A percentile compares a stretch with the other conserved stretches of the same genome.
phyloP scores from a whole-genome alignment of 2,888 invertebrate species.

The Hymenopus coronatus region DNA sequence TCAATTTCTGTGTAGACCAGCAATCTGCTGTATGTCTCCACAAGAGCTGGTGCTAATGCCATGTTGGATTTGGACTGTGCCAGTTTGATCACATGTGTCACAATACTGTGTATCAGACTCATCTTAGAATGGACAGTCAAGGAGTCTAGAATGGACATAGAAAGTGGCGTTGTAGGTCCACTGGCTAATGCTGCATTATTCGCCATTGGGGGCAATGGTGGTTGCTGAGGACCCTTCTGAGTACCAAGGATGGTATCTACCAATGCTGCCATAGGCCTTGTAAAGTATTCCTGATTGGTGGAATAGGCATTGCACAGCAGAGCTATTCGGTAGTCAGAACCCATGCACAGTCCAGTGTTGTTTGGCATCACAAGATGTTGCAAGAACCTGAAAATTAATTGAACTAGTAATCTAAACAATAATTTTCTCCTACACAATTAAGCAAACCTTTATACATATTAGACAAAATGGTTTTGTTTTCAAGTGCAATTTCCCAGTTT shows the following conservation, averaged over 20 bases:
- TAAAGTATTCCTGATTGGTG: constrained; percentile 88
- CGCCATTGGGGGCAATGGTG: constrained; percentile 47
- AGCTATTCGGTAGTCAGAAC: constrained; percentile 86
- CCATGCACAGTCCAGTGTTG: constrained; percentile 65
- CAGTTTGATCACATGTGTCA: constrained; percentile 84
- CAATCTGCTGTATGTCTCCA: constrained; percentile 91
- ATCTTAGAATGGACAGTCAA: constrained; percentile 95
- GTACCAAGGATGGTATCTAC: constrained; percentile 78
- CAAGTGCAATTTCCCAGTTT: too few species aligned
- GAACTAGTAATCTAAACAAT: too few species aligned
- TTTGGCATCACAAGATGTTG: constrained; percentile 79
- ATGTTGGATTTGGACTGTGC: constrained; percentile 83
- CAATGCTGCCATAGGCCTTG: constrained; percentile 87
- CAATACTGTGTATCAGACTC: constrained; percentile 82
- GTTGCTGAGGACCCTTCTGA: constrained; percentile 47
- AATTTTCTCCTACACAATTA: too few species aligned
- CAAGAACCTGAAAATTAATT: constrained; percentile 61
- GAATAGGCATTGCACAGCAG: constrained; percentile 93
- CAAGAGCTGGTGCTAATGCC: constrained; percentile 84
- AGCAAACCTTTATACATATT: too few species aligned
- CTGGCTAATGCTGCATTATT: constrained; percentile 50
- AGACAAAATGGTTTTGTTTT: too few species aligned
- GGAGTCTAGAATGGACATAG: constrained; percentile 90
- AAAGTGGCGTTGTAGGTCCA: constrained; percentile 80
- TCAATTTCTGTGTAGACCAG: constrained; percentile 96